These are phyloP conservation scores for Smittia sp. DNA, from an alignment of 2,888 invertebrate species.

Conservation along the genomic window DNA sequence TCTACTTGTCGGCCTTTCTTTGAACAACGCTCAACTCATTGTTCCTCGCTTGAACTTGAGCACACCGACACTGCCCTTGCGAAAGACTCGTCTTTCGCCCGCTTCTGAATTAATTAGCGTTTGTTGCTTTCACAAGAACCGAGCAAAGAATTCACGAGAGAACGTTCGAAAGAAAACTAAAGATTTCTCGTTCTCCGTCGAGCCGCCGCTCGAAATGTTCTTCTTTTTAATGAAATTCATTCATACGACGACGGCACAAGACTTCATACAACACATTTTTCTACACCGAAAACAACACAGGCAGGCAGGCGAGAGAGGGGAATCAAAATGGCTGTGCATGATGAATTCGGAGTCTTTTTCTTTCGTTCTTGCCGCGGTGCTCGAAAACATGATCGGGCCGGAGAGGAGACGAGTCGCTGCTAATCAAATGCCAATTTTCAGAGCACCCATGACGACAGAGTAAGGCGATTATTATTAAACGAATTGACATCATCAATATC, in stretches of 20 bases:
- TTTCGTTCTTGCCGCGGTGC: too few relatives aligned
- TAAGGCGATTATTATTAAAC: background rate
- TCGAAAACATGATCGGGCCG: background rate
- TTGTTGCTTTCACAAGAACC: constrained; percentile 11
- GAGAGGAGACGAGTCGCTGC: background rate
- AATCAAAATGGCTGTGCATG: constrained; percentile 37
- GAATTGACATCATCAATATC: background rate
- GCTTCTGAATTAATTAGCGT: background rate
- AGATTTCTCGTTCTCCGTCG: constrained; percentile 21
- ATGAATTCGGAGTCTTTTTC: background rate
- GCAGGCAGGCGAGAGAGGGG: constrained; percentile 6
- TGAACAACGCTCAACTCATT: background rate
- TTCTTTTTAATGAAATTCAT: constrained; percentile 37
- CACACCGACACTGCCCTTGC: too few relatives aligned
- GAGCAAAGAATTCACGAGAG: background rate
- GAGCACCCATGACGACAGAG: background rate
- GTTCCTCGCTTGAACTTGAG: too few relatives aligned
- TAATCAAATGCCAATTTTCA: background rate
- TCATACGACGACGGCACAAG: constrained; percentile 27
- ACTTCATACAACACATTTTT: constrained; percentile 30
- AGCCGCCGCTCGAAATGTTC: background rate
- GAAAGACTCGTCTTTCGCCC: too few relatives aligned
- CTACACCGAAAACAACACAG: background rate
- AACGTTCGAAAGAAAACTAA: background rate
- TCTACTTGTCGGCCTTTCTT: too few relatives aligned